These are phyloP conservation scores for Halictus rubicundus DNA, from an alignment of 1,140 invertebrate species.

Conservation along the genomic window DNA sequence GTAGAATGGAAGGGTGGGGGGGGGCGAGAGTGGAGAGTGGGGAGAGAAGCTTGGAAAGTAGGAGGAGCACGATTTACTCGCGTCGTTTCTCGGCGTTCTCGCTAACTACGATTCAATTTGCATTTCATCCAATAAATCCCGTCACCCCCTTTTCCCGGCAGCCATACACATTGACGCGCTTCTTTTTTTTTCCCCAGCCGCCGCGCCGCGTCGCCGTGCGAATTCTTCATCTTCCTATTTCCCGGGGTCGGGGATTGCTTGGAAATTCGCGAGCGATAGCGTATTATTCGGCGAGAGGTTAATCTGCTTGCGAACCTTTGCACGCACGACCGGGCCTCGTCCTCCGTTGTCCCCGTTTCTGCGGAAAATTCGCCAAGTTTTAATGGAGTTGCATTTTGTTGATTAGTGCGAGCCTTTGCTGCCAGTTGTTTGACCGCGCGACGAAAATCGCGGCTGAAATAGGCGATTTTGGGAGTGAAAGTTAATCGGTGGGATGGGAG, in stretches of 20 bases:
- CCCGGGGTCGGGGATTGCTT: not conserved
- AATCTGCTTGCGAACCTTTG: not conserved
- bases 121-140: conserved; percentile 65
- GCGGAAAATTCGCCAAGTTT: not conserved
- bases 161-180: conserved; percentile 30
- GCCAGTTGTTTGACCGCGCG: not conserved
- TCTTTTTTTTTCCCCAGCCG: not conserved
- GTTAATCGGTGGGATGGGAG: not conserved
- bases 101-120: conserved; percentile 68
- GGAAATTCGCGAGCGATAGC: not conserved
- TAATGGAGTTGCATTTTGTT: conserved; percentile 6
- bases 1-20: conserved; percentile 10
- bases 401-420: not conserved
- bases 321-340: not conserved
- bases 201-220: not conserved
- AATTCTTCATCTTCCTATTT: conserved; percentile 36
- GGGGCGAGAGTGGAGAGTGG: not conserved
- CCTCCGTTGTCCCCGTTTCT: not conserved
- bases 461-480: too few species aligned
- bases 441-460: not conserved
- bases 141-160: conserved; percentile 8
- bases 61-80: conserved; percentile 52
- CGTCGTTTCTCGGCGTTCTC: conserved; percentile 43
- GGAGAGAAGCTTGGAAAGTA: not conserved
- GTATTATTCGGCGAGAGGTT: not conserved